A percentile compares a stretch with the other conserved stretches of the same genome.
Conservation (phyloP, 2,797 vertebrate genomes). For the Labroides dimidiatus region DNA sequence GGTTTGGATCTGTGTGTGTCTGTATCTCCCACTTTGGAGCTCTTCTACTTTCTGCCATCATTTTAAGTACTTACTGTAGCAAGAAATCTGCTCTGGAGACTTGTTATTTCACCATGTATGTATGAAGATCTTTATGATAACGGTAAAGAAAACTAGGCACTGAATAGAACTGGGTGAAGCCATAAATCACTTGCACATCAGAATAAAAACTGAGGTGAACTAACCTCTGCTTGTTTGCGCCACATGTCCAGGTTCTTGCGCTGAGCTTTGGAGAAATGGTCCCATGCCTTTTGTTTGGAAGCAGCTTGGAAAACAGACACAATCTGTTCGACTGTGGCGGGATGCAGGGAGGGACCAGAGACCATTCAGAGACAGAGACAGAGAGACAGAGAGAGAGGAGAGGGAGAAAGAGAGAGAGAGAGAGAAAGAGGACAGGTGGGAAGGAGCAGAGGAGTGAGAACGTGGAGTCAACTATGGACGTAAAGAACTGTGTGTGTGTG, state of each 20-base stretch:
- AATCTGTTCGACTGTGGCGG: slow-evolving; percentile 98
- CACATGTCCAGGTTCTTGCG: slow-evolving; percentile 99
- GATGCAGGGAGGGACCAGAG: slow-evolving; percentile 77
- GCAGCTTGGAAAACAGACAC: slow-evolving; percentile 99
- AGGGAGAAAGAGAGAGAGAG: slow-evolving; percentile 85
- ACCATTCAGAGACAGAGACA: slow-evolving; percentile 80
- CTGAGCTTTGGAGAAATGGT: slow-evolving; percentile 99
- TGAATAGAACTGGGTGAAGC: slow-evolving; percentile 40
- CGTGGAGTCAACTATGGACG: slow-evolving; percentile 89
- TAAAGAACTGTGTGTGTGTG: slow-evolving; percentile 65
- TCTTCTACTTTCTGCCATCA: slow-evolving; percentile 35
- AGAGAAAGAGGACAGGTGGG: slow-evolving; percentile 84
- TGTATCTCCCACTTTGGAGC: slow-evolving; percentile 35
- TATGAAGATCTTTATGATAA: slow-evolving; percentile 21
- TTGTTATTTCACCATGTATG: slow-evolving; percentile 1
- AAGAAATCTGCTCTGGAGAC: slow-evolving; percentile 39
- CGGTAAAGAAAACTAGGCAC: slow-evolving; percentile 22
- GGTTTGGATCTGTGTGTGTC: slow-evolving; percentile 37
- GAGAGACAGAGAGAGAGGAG: slow-evolving; percentile 80
- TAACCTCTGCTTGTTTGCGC: slow-evolving; percentile 99
- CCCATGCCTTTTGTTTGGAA: slow-evolving; percentile 99
- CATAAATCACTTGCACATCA: slow-evolving; percentile 46
- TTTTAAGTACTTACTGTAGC: slow-evolving; percentile 69
- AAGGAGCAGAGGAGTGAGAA: slow-evolving; percentile 92
- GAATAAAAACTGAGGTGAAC: slow-evolving; percentile 72